These are phyloP conservation scores for Physocephala rufipes DNA, from an alignment of 2,888 invertebrate genomes.

Conservation along the genomic window DNA sequence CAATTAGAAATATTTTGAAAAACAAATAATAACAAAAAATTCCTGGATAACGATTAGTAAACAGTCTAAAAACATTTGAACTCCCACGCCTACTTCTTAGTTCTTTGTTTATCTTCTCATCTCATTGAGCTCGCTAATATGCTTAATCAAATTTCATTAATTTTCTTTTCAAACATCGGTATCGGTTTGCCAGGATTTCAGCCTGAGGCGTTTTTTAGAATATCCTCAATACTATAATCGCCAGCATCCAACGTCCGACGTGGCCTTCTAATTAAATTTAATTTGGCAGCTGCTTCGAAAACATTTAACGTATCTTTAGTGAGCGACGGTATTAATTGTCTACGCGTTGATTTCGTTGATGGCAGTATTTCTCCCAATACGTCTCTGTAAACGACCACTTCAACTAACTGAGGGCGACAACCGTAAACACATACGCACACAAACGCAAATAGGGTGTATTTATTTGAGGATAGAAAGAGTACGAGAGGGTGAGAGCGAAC, in stretches of 20 bases:
- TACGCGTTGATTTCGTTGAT: slow-evolving; percentile 18
- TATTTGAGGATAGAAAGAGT: neutral
- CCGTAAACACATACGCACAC: neutral
- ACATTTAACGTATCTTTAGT: slow-evolving; percentile 62
- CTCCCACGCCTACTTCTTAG: too few species aligned
- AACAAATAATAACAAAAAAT: too few species aligned
- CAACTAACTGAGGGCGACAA: neutral
- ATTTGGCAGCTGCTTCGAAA: slow-evolving; percentile 60
- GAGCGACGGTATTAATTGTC: slow-evolving; percentile 59
- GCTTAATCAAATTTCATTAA: too few species aligned
- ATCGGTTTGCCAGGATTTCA: too few species aligned
- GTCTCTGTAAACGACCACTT: neutral
- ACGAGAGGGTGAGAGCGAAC: neutral
- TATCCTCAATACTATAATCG: neutral
- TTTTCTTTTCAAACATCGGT: too few species aligned
- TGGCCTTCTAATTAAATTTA: slow-evolving; percentile 53
- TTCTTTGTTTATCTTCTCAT: too few species aligned
- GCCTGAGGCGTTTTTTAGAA: too few species aligned
- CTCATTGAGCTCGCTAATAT: too few species aligned
- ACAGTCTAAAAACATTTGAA: too few species aligned
- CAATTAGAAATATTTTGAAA: too few species aligned
- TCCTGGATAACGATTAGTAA: too few species aligned
- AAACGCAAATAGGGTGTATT: neutral
- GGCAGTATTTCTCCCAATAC: too few species aligned
- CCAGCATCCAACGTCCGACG: neutral